These are phyloP conservation scores for Dynastes hyllus DNA, from an alignment of 2,888 invertebrate genomes.

Conservation along the genomic window DNA sequence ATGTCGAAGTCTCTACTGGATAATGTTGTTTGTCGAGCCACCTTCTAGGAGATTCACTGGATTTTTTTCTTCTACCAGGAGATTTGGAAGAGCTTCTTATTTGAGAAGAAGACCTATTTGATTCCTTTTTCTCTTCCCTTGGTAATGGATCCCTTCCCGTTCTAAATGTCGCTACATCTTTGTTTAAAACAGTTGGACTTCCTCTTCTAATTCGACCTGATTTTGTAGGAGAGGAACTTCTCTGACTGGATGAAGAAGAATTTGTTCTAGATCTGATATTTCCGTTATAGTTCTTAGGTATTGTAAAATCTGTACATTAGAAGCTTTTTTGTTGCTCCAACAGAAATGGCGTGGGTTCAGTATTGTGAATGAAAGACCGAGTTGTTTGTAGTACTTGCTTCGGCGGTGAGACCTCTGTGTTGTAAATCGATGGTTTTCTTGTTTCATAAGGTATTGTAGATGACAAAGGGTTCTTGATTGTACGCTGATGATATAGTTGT, in stretches of 20 bases:
- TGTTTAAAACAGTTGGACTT: constrained; percentile 50
- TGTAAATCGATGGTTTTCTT: neutral
- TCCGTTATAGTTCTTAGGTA: constrained; percentile 12
- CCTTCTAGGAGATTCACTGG: constrained; percentile 43
- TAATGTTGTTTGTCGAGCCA: constrained; percentile 16
- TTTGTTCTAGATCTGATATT: constrained; percentile 43
- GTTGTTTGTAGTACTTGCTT: neutral
- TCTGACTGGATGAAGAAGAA: constrained; percentile 49
- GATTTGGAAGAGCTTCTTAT: constrained; percentile 56
- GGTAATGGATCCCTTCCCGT: constrained; percentile 25
- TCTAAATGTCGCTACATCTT: constrained; percentile 42
- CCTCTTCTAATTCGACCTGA: constrained; percentile 45
- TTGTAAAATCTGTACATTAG: too few relatives aligned
- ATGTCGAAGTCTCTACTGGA: constrained; percentile 34
- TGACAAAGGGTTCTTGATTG: neutral
- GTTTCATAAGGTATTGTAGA: neutral
- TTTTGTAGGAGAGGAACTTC: constrained; percentile 43
- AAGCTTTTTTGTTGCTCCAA: constrained; percentile 15
- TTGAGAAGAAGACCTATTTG: constrained; percentile 43
- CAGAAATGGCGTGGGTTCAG: neutral
- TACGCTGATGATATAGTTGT: neutral
- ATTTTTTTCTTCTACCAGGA: constrained; percentile 52
- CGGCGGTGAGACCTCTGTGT: neutral
- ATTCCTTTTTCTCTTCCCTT: constrained; percentile 13
- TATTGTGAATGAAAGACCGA: neutral